Base-by-base conservation (phyloP, 2,888 invertebrate genomes). In the Mimas tiliae region DNA sequence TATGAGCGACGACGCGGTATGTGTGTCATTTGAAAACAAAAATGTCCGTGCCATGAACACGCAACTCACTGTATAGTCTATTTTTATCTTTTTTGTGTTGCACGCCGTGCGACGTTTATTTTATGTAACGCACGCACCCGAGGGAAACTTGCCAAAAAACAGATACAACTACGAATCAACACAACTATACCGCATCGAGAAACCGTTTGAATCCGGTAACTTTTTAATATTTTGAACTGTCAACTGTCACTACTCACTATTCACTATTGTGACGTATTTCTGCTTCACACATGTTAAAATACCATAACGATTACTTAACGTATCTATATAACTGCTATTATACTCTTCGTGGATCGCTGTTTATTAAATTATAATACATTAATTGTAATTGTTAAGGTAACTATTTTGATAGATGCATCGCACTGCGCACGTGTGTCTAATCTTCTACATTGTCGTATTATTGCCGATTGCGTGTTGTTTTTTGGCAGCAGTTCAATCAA, bases 11-110 rank as follows among this genome's bases (percentile, higher is more conserved):
- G 79, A 82, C 82, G 80, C 83, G 83, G 77, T 87, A 90, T 88
- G 89, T 91, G 81, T 90, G 92, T 93, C 90, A 89, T 80, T 85
- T 86, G 82, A 90, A 91, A 92, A 92, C 91, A 92, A 91, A 91
- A 89, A 91, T 88, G 89, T 88, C 87, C 77, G 80, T 72, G 81
- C 77, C 73, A 71, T 71, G 83, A 88, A 88, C 86, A 84, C 85
- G 87, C 90, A 88, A 92, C 86, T 90, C 90, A 90, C 87, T 86
- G 78, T 80, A 72, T 80, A 84, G 79, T 93, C 93, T 93, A 93
- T 93, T 93, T 92, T 86, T 93, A 91, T 81, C 86, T 83, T 88
- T 88, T 89, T 87, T 85, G 87, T 89, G 80, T 74, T 83, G 84
- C 79, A 85, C 84, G 79, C 77, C 74, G 77, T 81, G 78, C 88